Percentiles rank a stretch among this genome's conserved stretches.
phyloP scores from a whole-genome alignment of 2,888 invertebrate species.

The Melikaiella ostensackeni region DNA sequence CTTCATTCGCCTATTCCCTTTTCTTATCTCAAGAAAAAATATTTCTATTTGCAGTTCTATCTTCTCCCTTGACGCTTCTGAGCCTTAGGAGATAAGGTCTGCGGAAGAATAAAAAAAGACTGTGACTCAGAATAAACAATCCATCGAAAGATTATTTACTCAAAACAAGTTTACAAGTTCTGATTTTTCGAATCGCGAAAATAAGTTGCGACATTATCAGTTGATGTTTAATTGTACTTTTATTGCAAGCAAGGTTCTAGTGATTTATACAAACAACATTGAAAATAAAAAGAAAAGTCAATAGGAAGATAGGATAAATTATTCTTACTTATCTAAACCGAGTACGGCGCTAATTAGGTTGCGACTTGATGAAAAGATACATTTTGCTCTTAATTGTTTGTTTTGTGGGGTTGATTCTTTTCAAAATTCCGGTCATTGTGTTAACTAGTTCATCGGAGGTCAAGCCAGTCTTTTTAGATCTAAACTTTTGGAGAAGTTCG shows the following conservation, averaged over 20 bases:
- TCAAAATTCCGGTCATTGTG: constrained; percentile 95
- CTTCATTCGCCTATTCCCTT: constrained; percentile 1
- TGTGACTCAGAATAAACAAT: neutral
- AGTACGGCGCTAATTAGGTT: constrained; percentile 58
- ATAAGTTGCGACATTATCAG: constrained; percentile 11
- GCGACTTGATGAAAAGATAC: constrained; percentile 92
- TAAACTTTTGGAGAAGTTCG: constrained; percentile 96
- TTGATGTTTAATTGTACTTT: neutral
- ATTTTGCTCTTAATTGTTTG: constrained; percentile 95
- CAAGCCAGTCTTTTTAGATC: constrained; percentile 94
- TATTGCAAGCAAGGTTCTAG: constrained; percentile 1
- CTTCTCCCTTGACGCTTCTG: neutral
- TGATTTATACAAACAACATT: constrained; percentile 23
- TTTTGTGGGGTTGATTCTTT: constrained; percentile 95
- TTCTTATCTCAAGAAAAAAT: neutral
- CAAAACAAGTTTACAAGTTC: neutral
- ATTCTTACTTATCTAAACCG: constrained; percentile 4
- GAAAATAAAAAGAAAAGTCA: constrained; percentile 14
- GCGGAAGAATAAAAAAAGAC: neutral
- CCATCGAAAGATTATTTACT: neutral
- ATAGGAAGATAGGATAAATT: constrained; percentile 9
- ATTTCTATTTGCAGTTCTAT: neutral
- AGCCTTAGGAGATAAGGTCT: neutral
- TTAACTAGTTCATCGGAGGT: constrained; percentile 94
- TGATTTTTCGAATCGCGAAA: constrained; percentile 16